Base-by-base conservation (phyloP, 2,113 vertebrate genomes). In the Corythornis vintsioides region DNA sequence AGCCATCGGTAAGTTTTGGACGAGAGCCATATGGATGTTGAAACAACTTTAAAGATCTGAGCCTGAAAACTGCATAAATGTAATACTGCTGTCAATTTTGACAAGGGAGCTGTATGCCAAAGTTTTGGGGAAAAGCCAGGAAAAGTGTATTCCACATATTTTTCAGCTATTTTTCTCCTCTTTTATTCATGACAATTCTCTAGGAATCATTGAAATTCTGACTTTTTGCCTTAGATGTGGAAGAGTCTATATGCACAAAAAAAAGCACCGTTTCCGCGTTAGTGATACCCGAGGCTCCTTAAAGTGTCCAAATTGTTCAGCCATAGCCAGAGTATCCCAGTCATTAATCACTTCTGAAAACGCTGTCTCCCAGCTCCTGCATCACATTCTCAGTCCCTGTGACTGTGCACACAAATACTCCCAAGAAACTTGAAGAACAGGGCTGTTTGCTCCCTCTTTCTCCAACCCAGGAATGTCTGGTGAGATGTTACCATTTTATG, bases 141-240 rank as follows among this genome's bases (percentile, higher is more conserved):
- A 22, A 55, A 92, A 91, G 75, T 15, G 11, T 63, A 60, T 86
- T 83, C 60, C 43, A 60, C 48, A 33, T 18, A 56, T 88, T 88
- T 71, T 92, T 74, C 56, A 88, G 69, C 56, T 91, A 10, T 83
- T 94, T 94, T 61, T 26, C 48, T 81, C 29, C 40, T 86, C 60
- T 91, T 89, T 91, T 72, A 77, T 88, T 93, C 24, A 67, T 59
- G 40, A 83, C 5, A 3, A 76, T 86, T 80, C 60, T 91, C 56
- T 43, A 55, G 89, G 65, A 95, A 92, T 79, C 43, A 22, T 4
- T 75, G 89, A 75, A 91, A 93, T 83, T 45, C 40, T 25, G 63
- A 69, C 55, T 86, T 81, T 79, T 61, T 38, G 28, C 33, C 43
- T 88, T 38, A 83, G 22, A 90, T 63, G 25, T 29, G 18, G 9